Conservation (phyloP, 2,888 invertebrate genomes). For the Amphimallon solstitiale region DNA sequence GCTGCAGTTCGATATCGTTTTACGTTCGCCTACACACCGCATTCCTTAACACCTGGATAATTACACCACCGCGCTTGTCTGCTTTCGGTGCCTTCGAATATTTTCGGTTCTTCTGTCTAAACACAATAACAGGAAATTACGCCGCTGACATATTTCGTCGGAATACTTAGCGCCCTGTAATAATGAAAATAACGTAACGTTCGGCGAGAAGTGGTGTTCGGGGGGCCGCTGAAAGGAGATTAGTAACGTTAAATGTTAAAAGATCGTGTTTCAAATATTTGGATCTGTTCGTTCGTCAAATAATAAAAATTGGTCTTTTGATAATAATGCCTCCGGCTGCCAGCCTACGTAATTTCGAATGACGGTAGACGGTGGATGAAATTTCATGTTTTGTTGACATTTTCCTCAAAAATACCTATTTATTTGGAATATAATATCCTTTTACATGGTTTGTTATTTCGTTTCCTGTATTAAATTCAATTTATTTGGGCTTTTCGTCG, state of each 20-base stretch:
- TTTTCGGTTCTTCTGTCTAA: neutral
- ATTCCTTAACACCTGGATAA: conserved; percentile 29
- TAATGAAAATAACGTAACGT: neutral
- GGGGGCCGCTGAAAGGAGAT: neutral
- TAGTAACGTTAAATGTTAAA: neutral
- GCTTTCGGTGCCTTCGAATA: conserved; percentile 20
- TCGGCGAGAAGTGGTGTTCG: no score
- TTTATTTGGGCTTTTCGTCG: conserved; percentile 21
- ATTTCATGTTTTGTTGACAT: conserved; percentile 30
- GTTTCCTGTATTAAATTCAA: conserved; percentile 18
- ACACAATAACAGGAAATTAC: conserved; percentile 11
- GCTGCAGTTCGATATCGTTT: conserved; percentile 29
- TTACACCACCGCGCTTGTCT: no score
- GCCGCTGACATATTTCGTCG: neutral
- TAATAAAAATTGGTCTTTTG: conserved; percentile 10
- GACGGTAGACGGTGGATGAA: conserved; percentile 13
- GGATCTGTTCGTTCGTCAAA: neutral
- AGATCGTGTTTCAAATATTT: conserved; percentile 27
- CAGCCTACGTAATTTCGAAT: neutral
- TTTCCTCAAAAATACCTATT: conserved; percentile 9
- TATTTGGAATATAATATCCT: conserved; percentile 26
- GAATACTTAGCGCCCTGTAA: conserved; percentile 2
- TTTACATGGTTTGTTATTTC: conserved; percentile 21
- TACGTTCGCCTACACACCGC: conserved; percentile 19
- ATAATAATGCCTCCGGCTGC: neutral